Base-by-base conservation (phyloP, 2,888 invertebrate genomes). In the Lissocephala sabroskyi region DNA sequence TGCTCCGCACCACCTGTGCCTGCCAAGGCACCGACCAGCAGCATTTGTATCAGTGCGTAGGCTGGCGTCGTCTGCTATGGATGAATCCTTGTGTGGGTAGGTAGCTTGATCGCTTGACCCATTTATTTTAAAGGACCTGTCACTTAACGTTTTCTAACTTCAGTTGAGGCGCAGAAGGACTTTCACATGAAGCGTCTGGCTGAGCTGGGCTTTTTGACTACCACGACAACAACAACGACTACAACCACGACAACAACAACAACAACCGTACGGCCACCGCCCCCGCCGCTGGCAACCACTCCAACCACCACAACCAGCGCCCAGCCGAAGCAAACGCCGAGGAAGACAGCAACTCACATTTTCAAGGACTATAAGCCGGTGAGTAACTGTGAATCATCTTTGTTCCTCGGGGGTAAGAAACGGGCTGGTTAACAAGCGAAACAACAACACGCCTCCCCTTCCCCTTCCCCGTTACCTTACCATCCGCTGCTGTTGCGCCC, bases 31-130 rank as follows among this genome's bases (percentile, higher is more conserved):
- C 93, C 1, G 94, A 95, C 86, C 89, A 92, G 79, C 90, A 91
- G 30, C 92, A 94, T 81, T 87, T 94, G 28, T 94, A 95, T 82
- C 93, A 94, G 79, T 96, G 96, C 73, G 88, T 95, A 0, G 95
- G 95, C 44, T 96, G 96, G 95, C 94, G 95, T 78, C 85, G 95
- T 51, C 87, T 95, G 32, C 87, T 96, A 30, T 96, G 96, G 95
- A 90, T 95, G 52, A 96, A 96, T 84, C 94, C 95, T 44, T 96
- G 96, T 84, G 95, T 96, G 70, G 95, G 96, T 96, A 85, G 89
- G 92, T 87, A 54, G 16, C n/a, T 1, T 1, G 9, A 9, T n/a
- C 36, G 23, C 11, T 40, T 40, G 30, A 14, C 9, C 10, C 16
- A 33, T 40, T 16, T 29, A 18, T 28, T 10, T 17, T n/a, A 26